These are phyloP conservation scores for Eubasilissa regina DNA, from an alignment of 1,140 invertebrate genomes.

Conservation along the genomic window DNA sequence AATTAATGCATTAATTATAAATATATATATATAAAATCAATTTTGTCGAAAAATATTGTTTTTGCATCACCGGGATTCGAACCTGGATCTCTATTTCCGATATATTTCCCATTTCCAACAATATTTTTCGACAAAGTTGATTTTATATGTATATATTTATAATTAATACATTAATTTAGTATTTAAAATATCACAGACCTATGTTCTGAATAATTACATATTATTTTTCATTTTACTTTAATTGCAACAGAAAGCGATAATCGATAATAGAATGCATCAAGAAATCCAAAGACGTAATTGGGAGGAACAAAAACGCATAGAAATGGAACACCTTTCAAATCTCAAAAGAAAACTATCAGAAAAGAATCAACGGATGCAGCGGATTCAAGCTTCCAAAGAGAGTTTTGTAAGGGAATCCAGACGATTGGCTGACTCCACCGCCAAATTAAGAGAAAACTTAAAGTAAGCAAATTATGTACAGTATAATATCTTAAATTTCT, in stretches of 20 bases:
- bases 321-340: constrained; percentile 49
- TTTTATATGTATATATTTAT: too few relatives aligned
- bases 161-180: too few relatives aligned
- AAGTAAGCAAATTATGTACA: constrained; percentile 48
- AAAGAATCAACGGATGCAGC: constrained; percentile 48
- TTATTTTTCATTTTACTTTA: background rate
- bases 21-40: too few relatives aligned
- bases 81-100: too few relatives aligned
- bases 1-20: too few relatives aligned
- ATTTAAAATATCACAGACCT: too few relatives aligned
- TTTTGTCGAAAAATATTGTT: too few relatives aligned
- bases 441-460: constrained; percentile 54
- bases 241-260: constrained; percentile 45
- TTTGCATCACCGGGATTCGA: too few relatives aligned
- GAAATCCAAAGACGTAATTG: constrained; percentile 53
- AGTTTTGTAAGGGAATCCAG: constrained; percentile 51
- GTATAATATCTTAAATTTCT: too few relatives aligned
- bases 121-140: too few relatives aligned
- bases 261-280: constrained; percentile 54
- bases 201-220: too few relatives aligned
- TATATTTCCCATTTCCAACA: too few relatives aligned
- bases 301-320: constrained; percentile 43
- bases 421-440: constrained; percentile 50
- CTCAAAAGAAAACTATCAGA: constrained; percentile 48
- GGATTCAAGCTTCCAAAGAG: constrained; percentile 44